phyloP scores from a whole-genome alignment of 2,113 vertebrate species.

The Haemorhous mexicanus region DNA sequence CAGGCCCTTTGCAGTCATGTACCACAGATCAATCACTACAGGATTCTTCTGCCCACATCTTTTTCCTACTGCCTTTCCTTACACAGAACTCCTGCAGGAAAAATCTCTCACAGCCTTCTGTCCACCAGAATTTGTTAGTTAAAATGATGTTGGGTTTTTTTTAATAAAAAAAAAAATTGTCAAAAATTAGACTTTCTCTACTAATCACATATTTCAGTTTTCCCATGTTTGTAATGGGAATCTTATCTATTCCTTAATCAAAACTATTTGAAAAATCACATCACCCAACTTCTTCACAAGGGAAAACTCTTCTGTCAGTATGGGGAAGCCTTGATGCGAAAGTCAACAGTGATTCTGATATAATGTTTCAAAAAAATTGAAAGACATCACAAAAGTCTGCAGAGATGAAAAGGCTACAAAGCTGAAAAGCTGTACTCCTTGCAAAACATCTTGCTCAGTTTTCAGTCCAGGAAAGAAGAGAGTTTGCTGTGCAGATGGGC shows the following conservation, averaged over 20 bases:
- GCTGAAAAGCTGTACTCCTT: not conserved
- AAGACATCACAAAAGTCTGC: not conserved
- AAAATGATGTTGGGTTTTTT: fast-evolving
- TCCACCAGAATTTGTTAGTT: not conserved
- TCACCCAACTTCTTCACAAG: not conserved
- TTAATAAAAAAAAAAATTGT: not conserved
- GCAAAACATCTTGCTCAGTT: not conserved
- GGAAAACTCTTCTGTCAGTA: not conserved
- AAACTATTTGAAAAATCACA: slow-evolving; percentile 13
- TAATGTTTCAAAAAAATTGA: not conserved
- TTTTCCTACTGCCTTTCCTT: not conserved
- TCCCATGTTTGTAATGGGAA: not conserved
- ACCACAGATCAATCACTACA: not conserved
- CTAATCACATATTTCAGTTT: not conserved
- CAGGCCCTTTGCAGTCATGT: not conserved
- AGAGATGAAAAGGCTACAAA: not conserved
- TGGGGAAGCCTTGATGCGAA: not conserved
- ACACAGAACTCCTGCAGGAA: not conserved
- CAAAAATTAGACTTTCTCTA: not conserved
- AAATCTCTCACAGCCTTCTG: not conserved
- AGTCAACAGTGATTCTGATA: not conserved
- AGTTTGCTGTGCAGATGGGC: not conserved
- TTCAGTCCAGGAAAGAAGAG: not conserved
- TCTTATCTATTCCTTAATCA: not conserved
- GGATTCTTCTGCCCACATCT: not conserved